Conservation (phyloP, 2,888 invertebrate genomes). For the Capitulum mitella region DNA sequence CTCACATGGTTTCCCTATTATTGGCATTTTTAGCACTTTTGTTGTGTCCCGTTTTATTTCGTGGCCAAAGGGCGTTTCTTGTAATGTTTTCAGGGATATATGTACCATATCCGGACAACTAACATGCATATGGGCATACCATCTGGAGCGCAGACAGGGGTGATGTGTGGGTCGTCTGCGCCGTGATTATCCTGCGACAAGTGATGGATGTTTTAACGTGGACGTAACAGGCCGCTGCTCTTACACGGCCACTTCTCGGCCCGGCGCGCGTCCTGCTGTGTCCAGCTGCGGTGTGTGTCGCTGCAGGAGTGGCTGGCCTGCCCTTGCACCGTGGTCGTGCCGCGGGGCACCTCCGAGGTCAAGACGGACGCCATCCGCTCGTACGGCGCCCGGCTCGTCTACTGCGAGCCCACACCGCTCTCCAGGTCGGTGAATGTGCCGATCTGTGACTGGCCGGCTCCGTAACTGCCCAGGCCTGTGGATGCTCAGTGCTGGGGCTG, state of each 20-base stretch:
- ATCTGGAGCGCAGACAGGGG: too few relatives aligned
- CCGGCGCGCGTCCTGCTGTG: background rate
- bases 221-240: background rate
- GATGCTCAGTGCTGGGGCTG: too few relatives aligned
- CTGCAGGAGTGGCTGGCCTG: conserved; percentile 38
- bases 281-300: background rate
- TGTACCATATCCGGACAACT: too few relatives aligned
- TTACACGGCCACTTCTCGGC: background rate
- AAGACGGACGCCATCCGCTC: conserved; percentile 45
- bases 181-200: background rate
- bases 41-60: too few relatives aligned
- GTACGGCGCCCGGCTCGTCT: conserved; percentile 45
- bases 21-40: too few relatives aligned
- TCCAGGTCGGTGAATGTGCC: conserved; percentile 38
- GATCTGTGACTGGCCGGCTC: too few relatives aligned
- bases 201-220: background rate
- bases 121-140: background rate
- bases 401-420: conserved; percentile 43
- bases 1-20: too few relatives aligned
- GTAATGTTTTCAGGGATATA: too few relatives aligned
- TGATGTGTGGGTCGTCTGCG: background rate
- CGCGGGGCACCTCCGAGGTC: conserved; percentile 43
- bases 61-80: too few relatives aligned
- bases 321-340: conserved; percentile 47
- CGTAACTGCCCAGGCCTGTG: too few relatives aligned